Base-by-base conservation (phyloP, 2,888 invertebrate species). In the Zelleria hepariella region DNA sequence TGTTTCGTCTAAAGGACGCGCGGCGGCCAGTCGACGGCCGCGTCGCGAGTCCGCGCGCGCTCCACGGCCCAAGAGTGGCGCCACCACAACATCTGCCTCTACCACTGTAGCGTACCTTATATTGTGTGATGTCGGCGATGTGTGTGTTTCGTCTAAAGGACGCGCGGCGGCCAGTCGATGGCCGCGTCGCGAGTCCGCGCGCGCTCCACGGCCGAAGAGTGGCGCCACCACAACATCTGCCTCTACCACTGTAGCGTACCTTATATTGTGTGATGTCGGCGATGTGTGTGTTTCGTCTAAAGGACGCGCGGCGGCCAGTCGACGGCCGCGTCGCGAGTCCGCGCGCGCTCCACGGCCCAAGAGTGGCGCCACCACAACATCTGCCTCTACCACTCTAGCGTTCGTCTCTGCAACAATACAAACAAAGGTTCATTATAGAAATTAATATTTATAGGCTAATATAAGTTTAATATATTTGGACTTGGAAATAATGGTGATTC, bases 31-130 rank as follows among this genome's bases (percentile, higher is more conserved):
- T 68, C 73, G 76, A 72, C 72, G 72, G 75, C 80, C 80, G 82
- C 82, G 78, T 71, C 77, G 78, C 80, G 75, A 80, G 79, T 81
- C 81, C 80, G 78, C 85, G 82, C 84, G 83, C 83, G 81, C 80
- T 79, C 78, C 78, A 76, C 75, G 73, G 74, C 74, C 77, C 72
- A 69, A 64, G 20, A 74, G 71, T 71, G 73, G 69, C 78, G 75
- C 80, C 74, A 78, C 77, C 72, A 79, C n/a, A n/a, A n/a, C 87
- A 87, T 87, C 77, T 82, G 86, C 77, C 68, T n/a, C n/a, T n/a
- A n/a, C n/a, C n/a, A n/a, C n/a, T n/a, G n/a, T n/a, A n/a, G n/a
- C 42, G 2, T 42, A 51, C 51, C 51, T 23, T 49, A 32, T 58
- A 52, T 52, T 51, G 27, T 58, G 27, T 51, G 52, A 24, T 58